Base-by-base conservation (phyloP, 2,113 vertebrate species). In the Ciconia maguari region DNA sequence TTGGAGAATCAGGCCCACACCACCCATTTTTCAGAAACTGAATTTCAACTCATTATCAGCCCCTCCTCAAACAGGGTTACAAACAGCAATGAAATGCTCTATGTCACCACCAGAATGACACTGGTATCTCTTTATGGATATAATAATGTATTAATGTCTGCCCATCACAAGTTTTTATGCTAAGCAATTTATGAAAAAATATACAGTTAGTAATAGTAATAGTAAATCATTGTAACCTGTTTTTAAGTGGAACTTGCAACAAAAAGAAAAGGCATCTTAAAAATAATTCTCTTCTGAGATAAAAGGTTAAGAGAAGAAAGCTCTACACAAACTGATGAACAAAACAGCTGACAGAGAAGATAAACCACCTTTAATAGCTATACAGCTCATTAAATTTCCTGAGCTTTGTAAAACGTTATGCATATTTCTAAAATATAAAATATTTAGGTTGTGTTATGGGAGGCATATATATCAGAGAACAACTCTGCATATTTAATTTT, bases 271-370 rank as follows among this genome's bases (percentile, higher is more conserved):
- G 1, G 3, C 16, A 49, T 64, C 41, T 87, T 88, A 44, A 81
- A 88, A 78, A 70, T 62, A 82, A 51, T 48, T 61, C 10, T 64
- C 19, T 89, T 70, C 54, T 13, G 25, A 79, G n/a, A 14, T 18
- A 17, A 66, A 84, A 85, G 52, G 74, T 85, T 58, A 66, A 92
- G 52, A 84, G 62, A 90, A 84, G 32, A 77, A 94, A 79, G 75
- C 54, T n/a, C 25, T 16, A 20, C 3, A 61, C 27, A 16, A 85
- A 57, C 14, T 61, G 52, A 72, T 52, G 30, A 55, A 65, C n/a
- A 72, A 72, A 75, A 93, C 52, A 87, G 62, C 22, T 89, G 70
- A 54, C 32, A 61, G 21, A 61, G 21, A 92, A 54, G 77, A 91
- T 42, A 81, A 91, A 75, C 19, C 65, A 76, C 42, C 41, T 82